These are phyloP conservation scores for Dunckerocampus dactyliophorus DNA, from an alignment of 2,113 vertebrate genomes.

Conservation along the genomic window DNA sequence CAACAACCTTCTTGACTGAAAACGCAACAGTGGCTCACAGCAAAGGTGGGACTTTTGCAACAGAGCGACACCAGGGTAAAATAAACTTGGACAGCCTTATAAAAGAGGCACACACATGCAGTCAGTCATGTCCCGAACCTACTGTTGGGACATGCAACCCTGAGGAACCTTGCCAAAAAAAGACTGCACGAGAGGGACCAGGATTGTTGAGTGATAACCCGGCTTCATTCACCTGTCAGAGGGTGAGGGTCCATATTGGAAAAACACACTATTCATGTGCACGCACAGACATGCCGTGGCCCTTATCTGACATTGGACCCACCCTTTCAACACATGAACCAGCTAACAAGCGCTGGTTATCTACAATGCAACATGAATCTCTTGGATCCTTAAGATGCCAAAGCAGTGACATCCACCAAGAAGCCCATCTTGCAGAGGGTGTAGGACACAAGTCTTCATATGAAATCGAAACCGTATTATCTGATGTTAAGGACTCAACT, in stretches of 20 bases:
- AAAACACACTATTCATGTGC: slow-evolving; percentile 38
- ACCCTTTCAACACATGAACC: too few relatives aligned
- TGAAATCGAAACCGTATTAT: too few relatives aligned
- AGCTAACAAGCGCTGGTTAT: too few relatives aligned
- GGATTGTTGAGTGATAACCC: slow-evolving; percentile 3
- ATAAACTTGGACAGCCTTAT: not conserved
- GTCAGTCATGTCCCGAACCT: not conserved
- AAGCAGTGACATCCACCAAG: too few relatives aligned
- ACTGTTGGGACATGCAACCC: not conserved
- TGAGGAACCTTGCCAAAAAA: not conserved
- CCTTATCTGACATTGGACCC: slow-evolving; percentile 22
- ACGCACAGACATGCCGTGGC: slow-evolving; percentile 56
- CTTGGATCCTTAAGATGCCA: too few relatives aligned
- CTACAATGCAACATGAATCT: too few relatives aligned
- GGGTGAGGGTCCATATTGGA: slow-evolving; percentile 35
- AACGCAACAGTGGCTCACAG: not conserved
- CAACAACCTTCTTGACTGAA: slow-evolving; percentile 14
- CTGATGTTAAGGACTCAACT: not conserved
- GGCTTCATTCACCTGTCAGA: slow-evolving; percentile 54
- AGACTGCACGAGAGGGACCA: not conserved
- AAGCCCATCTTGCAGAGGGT: too few relatives aligned
- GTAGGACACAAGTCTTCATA: too few relatives aligned
- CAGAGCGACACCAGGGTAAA: slow-evolving; percentile 19
- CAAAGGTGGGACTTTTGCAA: not conserved
- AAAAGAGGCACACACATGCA: not conserved